These are phyloP conservation scores for Drosophila neocordata DNA, from an alignment of 1,140 invertebrate species.

Conservation along the genomic window DNA sequence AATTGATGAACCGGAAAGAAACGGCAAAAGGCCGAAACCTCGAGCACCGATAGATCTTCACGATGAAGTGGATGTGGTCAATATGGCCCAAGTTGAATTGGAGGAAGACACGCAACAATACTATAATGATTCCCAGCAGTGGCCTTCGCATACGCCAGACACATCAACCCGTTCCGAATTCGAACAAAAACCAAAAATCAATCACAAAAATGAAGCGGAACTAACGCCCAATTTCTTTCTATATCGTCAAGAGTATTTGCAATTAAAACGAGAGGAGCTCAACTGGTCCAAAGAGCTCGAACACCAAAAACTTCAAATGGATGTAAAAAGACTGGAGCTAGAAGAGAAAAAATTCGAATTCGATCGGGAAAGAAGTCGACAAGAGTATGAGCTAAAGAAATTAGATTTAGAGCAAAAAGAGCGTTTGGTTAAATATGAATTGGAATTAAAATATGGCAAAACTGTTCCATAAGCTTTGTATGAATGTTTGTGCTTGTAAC, in stretches of 20 bases:
- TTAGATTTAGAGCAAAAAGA: constrained; percentile 12
- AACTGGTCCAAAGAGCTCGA: constrained; percentile 8
- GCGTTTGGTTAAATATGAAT: constrained; percentile 10
- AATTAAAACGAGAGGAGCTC: constrained; percentile 5
- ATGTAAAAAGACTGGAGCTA: constrained; percentile 1
- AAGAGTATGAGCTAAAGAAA: constrained; percentile 6
- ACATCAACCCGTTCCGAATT: constrained; percentile 6
- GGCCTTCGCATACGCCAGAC: constrained; percentile 2
- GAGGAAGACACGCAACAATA: not conserved
- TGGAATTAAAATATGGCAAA: constrained; percentile 12
- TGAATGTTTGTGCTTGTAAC: too few species aligned
- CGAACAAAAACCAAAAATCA: not conserved
- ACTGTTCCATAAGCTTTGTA: not conserved
- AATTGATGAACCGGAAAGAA: not conserved
- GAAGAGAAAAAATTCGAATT: constrained; percentile 10
- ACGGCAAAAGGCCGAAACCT: not conserved
- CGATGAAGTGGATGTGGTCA: constrained; percentile 5
- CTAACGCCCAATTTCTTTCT: constrained; percentile 1
- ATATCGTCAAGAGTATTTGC: constrained; percentile 8
- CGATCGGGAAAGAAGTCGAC: not conserved
- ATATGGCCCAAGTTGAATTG: constrained; percentile 1
- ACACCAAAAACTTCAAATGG: not conserved
- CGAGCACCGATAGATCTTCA: not conserved
- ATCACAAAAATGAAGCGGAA: not conserved
- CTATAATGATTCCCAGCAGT: constrained; percentile 1